Evolutionary conservation across 2,113 vertebrate species (phyloP), one percentile per base, ranked within the genome.

Genomic region (Lipophrys pholis): DNA sequence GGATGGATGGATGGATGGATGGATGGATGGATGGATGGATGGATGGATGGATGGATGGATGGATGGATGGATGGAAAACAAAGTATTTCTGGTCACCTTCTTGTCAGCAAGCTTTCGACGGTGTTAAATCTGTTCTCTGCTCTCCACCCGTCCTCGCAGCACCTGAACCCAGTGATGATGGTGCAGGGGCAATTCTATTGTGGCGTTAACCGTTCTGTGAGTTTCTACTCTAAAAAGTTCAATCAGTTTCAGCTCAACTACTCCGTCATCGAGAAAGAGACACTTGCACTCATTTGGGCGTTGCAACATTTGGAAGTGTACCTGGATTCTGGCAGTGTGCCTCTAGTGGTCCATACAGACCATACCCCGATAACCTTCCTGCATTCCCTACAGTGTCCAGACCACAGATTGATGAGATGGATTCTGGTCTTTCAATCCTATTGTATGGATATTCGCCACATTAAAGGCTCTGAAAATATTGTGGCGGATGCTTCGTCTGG

Each of bases 361-460:
- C 46, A 63, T 8, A 17, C 16, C 3, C 61, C 16, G 14, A 5
- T 45, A 8, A 45, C 43, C 1, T 45, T 45, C 11, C 43, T 45
- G 5, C 11, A 45, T 6, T 5, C 11, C 1, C 3, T 45, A 2
- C 43, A 45, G 2, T 14, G 43, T 12, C 43, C 11, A 12, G 11
- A 45, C 3, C 43, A 9, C 11, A 45, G 43, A 12, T n/a, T n/a
- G n/a, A n/a, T 45, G 43, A 8, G 11, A 5, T 45, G 43, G 43
- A 14, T 14, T 11, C 6, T 45, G 11, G 11, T 12, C 11, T 45
- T 45, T 6, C 11, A 45, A 9, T 12, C 43, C 1, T 45, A 45
- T 3, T 50, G 60, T 16, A 12, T 63, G 35, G 46, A 63, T 8
- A 17, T 63, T 3, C 35, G n/a, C 30, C 45, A 63, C 46, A 63